phyloP scores from a whole-genome alignment of 2,113 vertebrate genomes.

The Bagarius yarrelli region DNA sequence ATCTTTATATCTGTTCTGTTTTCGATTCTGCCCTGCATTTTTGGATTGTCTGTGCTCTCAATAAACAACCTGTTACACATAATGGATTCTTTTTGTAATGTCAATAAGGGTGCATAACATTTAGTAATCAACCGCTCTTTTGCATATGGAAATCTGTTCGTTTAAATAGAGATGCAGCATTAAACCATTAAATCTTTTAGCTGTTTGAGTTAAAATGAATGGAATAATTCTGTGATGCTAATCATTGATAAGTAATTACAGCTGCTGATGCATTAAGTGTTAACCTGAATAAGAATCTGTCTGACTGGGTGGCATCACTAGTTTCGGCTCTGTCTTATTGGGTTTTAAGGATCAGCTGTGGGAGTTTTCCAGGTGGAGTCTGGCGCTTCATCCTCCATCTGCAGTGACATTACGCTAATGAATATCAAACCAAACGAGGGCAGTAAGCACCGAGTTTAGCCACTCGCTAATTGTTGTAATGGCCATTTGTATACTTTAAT shows the following conservation, averaged over 20 bases:
- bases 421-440: neutral
- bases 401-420: neutral
- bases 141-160: neutral
- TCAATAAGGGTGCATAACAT: neutral
- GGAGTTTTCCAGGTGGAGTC: neutral
- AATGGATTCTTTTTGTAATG: neutral
- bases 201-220: neutral
- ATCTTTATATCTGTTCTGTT: too few species aligned
- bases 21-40: too few species aligned
- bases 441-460: slow-evolving; percentile 19
- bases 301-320: too few species aligned
- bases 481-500: slow-evolving; percentile 10
- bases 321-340: neutral
- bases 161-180: neutral
- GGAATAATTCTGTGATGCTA: neutral
- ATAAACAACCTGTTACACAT: too few species aligned
- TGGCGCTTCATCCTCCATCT: neutral
- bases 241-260: neutral
- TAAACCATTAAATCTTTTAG: neutral
- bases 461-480: slow-evolving; percentile 27
- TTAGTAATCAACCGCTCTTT: neutral
- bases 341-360: neutral
- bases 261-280: neutral
- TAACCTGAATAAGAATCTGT: neutral
- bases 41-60: too few species aligned